Percentiles rank a stretch among this genome's conserved stretches.
Conservation (phyloP, 2,113 vertebrate species). For the Ceyx cyanopectus region DNA sequence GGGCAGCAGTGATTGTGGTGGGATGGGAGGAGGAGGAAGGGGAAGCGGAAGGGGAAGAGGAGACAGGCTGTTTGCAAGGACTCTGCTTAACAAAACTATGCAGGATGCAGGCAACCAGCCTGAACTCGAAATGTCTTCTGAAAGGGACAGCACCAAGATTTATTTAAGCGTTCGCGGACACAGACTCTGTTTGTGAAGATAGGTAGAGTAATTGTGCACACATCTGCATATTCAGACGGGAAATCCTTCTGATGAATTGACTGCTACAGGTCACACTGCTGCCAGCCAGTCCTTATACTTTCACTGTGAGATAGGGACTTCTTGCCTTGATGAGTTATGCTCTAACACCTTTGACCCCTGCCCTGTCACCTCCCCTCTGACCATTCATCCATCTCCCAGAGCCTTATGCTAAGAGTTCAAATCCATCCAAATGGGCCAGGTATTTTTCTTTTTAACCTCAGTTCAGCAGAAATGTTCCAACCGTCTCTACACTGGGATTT, state of each 20-base stretch:
- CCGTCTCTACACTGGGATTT: neutral
- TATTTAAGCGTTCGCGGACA: neutral
- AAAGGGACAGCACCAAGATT: conserved; percentile 50
- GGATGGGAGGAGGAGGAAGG: conserved; percentile 51
- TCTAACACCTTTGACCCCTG: neutral
- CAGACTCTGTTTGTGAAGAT: neutral
- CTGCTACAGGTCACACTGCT: neutral
- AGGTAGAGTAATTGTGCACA: conserved; percentile 37
- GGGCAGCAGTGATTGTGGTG: conserved; percentile 60
- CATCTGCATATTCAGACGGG: conserved; percentile 61
- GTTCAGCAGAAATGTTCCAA: neutral
- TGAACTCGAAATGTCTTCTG: conserved; percentile 17
- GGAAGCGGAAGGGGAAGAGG: conserved; percentile 44
- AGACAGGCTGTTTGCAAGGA: conserved; percentile 49
- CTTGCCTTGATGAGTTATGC: conserved; percentile 20
- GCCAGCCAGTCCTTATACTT: conserved; percentile 4
- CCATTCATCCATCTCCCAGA: conserved; percentile 40
- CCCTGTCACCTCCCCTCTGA: conserved; percentile 30
- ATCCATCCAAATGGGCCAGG: conserved; percentile 16
- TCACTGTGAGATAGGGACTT: conserved; percentile 6
- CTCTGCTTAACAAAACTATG: conserved; percentile 28
- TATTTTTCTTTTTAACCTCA: conserved; percentile 10
- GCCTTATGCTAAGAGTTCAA: conserved; percentile 30
- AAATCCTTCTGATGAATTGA: conserved; percentile 51
- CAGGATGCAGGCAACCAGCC: conserved; percentile 59